Conservation (phyloP, 2,113 vertebrate genomes). For the Corydoras maculifer region DNA sequence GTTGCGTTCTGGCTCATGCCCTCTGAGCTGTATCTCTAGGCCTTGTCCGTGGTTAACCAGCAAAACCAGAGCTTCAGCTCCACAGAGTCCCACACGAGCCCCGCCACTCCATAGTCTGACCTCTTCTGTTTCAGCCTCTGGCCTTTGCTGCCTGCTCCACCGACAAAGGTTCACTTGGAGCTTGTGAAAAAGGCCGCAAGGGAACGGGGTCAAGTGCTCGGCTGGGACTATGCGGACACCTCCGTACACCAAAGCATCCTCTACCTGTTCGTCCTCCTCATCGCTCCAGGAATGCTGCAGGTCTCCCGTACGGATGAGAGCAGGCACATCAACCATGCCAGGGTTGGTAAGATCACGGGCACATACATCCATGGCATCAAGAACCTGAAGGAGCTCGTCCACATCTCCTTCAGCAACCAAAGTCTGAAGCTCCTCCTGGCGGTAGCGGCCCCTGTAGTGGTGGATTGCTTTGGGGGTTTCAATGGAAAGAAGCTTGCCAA, state of each 20-base stretch:
- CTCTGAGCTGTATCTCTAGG: slow-evolving; percentile 87
- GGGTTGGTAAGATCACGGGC: slow-evolving; percentile 84
- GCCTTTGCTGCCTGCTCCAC: slow-evolving; percentile 90
- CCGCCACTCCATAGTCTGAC: slow-evolving; percentile 91
- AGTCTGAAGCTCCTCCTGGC: slow-evolving; percentile 86
- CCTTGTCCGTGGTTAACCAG: slow-evolving; percentile 97
- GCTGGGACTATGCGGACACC: slow-evolving; percentile 87
- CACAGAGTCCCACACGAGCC: slow-evolving; percentile 78
- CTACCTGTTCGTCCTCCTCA: slow-evolving; percentile 88
- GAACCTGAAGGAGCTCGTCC: slow-evolving; percentile 90
- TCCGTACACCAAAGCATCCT: slow-evolving; percentile 78
- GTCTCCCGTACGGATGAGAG: slow-evolving; percentile 89
- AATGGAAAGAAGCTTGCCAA: slow-evolving; percentile 83
- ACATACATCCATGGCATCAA: slow-evolving; percentile 97
- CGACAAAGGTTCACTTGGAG: slow-evolving; percentile 94
- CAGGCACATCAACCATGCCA: slow-evolving; percentile 91
- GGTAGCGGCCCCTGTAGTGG: slow-evolving; percentile 94
- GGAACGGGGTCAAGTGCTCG: slow-evolving; percentile 90
- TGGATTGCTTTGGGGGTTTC: slow-evolving; percentile 94
- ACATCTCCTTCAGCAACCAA: slow-evolving; percentile 86
- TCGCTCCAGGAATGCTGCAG: slow-evolving; percentile 92
- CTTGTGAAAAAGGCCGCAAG: slow-evolving; percentile 95
- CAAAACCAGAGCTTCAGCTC: slow-evolving; percentile 84
- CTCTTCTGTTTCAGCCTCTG: slow-evolving; percentile 76
- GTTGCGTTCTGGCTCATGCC: slow-evolving; percentile 77